Evolutionary conservation across 2,113 vertebrate genomes (phyloP), one percentile per base, ranked within the genome.

Genomic region (Pachypanchax playfairii): DNA sequence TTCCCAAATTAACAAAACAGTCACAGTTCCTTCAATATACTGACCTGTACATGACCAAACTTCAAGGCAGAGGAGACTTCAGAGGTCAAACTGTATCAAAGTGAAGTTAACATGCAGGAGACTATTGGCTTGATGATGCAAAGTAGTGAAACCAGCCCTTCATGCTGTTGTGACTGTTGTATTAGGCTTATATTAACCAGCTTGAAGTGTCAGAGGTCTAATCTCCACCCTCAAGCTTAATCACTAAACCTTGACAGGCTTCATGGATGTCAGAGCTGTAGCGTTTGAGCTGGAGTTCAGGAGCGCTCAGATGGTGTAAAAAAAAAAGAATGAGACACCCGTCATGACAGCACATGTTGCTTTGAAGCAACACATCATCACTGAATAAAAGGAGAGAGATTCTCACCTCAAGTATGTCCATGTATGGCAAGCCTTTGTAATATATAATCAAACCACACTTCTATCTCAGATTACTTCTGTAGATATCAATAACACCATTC

Each of bases 121-220:
- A 53, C 39, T 14, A 33, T 26, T 56, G 54, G 53, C 35, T 26
- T 13, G 71, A 79, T 85, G 83, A 87, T 82, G 80, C 72, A 88
- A 83, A 80, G 56, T 52, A 11, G 14, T 82, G 85, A 84, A 85
- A 85, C 21, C 38, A 75, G 15, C 57, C 26, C 47, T 38, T 70
- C 39, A 1, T 35, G 41, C 51, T 48, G 35, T 50, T 49, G 50
- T 65, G 47, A 13, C 18, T 52, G 52, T 33, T 66, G 17, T 81
- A 70, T 68, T 69, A 51, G 47, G 50, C 51, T 54, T 13, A 46
- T 24, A 46, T 52, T 22, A 75, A 26, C 33, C 26, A 28, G 29
- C 59, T 41, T 35, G 11, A 52, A 68, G 64, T 50, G 60, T 73
- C 58, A 48, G 44, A 28, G 31, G 43, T 31, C 44, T 35, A 36